These are phyloP conservation scores for Yponomeuta malinellus DNA, from an alignment of 2,888 invertebrate species.

Conservation along the genomic window DNA sequence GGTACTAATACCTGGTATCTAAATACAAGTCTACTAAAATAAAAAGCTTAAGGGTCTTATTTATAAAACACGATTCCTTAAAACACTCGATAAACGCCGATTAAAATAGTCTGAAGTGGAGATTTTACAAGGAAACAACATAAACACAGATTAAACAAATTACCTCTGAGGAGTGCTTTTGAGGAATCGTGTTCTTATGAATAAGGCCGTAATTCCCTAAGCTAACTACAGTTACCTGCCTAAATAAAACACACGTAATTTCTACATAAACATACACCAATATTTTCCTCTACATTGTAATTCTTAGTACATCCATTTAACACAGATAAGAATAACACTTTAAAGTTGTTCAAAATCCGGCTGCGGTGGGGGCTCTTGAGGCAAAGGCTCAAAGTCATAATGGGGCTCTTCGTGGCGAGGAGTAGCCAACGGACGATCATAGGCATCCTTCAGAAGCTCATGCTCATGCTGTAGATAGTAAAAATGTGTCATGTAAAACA, in stretches of 20 bases:
- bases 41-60: not conserved
- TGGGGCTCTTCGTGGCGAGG: constrained; percentile 66
- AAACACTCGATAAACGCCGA: not conserved
- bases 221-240: not conserved
- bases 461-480: constrained; percentile 50
- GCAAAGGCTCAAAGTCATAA: constrained; percentile 70
- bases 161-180: too few species aligned
- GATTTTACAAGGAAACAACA: too few species aligned
- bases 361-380: constrained; percentile 68
- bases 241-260: not conserved
- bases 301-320: not conserved
- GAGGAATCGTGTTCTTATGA: too few species aligned
- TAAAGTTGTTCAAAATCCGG: constrained; percentile 70
- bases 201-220: too few species aligned
- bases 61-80: not conserved
- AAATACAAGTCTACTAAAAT: not conserved
- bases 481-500: not conserved
- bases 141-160: too few species aligned
- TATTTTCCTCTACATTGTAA: not conserved
- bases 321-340: not conserved
- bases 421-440: constrained; percentile 67
- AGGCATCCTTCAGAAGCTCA: constrained; percentile 62
- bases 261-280: not conserved
- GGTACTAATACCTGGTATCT: not conserved
- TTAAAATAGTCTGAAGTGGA: too few species aligned